phyloP scores from a whole-genome alignment of 1,140 invertebrate species.

The Polypedilum pembai region DNA sequence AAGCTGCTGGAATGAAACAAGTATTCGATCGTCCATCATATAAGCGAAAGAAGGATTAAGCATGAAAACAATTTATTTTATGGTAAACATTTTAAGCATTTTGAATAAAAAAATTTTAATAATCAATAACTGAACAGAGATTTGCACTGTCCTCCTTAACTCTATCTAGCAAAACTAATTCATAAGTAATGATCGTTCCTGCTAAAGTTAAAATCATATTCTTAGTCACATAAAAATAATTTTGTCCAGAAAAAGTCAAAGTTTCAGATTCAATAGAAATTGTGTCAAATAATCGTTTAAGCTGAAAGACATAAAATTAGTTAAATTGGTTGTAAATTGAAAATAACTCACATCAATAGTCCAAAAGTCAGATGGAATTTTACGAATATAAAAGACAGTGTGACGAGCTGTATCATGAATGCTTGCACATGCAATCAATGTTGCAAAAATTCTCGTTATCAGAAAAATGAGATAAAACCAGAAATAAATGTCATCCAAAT shows the following conservation, averaged over 20 bases:
- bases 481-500: not conserved
- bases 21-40: constrained; percentile 82
- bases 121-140: not conserved
- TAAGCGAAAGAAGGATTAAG: constrained; percentile 52
- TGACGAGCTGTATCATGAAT: not conserved
- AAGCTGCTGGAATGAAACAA: constrained; percentile 94
- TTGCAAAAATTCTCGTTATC: not conserved
- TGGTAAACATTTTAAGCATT: not conserved
- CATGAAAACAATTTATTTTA: not conserved
- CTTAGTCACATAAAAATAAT: not conserved
- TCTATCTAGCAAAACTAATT: not conserved
- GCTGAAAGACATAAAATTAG: not conserved
- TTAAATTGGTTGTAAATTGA: not conserved
- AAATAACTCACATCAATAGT: constrained; percentile 3
- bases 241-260: constrained; percentile 3
- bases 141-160: not conserved
- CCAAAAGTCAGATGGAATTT: not conserved
- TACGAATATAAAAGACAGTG: not conserved
- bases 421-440: not conserved
- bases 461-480: not conserved
- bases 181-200: not conserved
- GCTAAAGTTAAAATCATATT: not conserved
- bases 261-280: not conserved
- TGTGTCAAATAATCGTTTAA: not conserved
- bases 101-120: not conserved